A percentile compares a stretch with the other conserved stretches of the same genome.
Conservation (phyloP, 2,888 invertebrate species). For the Torymus aiolomorphi region DNA sequence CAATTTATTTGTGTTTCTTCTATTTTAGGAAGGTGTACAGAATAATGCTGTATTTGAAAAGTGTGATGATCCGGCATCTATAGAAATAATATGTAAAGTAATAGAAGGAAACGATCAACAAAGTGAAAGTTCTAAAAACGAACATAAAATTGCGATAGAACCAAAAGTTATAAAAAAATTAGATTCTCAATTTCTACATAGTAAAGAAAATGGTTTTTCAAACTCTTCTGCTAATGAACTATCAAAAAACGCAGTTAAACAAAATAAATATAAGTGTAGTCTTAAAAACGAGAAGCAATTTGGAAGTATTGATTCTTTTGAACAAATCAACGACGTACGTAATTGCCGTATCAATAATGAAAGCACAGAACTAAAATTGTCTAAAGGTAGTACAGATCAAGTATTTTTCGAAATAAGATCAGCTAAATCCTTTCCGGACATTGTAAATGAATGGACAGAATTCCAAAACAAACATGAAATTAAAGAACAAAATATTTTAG, state of each 20-base stretch:
- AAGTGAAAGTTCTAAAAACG: background rate
- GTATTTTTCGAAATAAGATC: too few species aligned
- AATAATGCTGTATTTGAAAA: too few species aligned
- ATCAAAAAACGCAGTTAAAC: background rate
- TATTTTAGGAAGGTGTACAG: too few species aligned
- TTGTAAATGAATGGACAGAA: background rate
- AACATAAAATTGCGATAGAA: background rate
- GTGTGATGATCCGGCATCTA: too few species aligned
- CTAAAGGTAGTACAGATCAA: too few species aligned
- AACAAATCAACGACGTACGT: background rate
- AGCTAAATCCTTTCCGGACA: too few species aligned
- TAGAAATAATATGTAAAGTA: too few species aligned
- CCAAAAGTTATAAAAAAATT: background rate
- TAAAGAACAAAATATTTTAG: too few species aligned
- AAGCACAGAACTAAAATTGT: constrained; percentile 18
- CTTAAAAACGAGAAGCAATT: background rate
- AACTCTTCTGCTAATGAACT: background rate
- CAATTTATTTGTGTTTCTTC: too few species aligned
- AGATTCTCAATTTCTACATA: background rate
- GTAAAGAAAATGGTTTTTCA: background rate
- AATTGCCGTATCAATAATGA: background rate
- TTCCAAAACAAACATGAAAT: background rate
- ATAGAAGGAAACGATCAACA: too few species aligned
- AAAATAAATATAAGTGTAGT: constrained; percentile 1
- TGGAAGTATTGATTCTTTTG: background rate